phyloP scores from a whole-genome alignment of 2,888 invertebrate genomes.

The Steinernema scapterisci region DNA sequence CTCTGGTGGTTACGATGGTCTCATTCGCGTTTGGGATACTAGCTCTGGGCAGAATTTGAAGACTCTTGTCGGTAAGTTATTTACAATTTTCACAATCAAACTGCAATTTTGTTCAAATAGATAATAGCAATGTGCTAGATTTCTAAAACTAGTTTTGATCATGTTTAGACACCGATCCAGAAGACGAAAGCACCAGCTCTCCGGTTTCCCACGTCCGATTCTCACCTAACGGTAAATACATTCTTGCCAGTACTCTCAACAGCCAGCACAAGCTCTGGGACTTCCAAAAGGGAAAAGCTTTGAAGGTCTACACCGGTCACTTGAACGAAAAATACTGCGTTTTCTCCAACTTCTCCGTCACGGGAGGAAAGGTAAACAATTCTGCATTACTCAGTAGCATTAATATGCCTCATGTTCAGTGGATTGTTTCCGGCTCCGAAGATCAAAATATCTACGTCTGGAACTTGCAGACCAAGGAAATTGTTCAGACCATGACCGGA shows the following conservation, averaged over 20 bases:
- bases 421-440: constrained; percentile 99
- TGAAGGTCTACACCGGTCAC: constrained; percentile 97
- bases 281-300: constrained; percentile 95
- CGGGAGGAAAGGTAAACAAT: constrained; percentile 81
- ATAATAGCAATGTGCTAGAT: too few species aligned
- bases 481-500: constrained; percentile 94
- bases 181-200: constrained; percentile 97
- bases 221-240: constrained; percentile 99
- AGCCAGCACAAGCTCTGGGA: constrained; percentile 95
- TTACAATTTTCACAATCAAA: neutral
- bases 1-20: constrained; percentile 96
- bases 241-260: constrained; percentile 94
- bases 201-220: constrained; percentile 99
- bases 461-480: constrained; percentile 99
- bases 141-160: too few species aligned
- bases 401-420: too few species aligned
- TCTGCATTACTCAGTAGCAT: constrained; percentile 9
- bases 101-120: neutral
- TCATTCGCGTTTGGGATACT: constrained; percentile 99
- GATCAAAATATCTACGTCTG: constrained; percentile 98
- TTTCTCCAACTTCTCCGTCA: constrained; percentile 99
- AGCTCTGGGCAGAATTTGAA: constrained; percentile 98
- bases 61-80: constrained; percentile 79
- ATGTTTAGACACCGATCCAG: too few species aligned
- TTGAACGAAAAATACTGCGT: constrained; percentile 99